These are phyloP conservation scores for Ophioderma brevispina DNA, from an alignment of 35 echinoderm and acorn worm genomes.

Conservation along the genomic window DNA sequence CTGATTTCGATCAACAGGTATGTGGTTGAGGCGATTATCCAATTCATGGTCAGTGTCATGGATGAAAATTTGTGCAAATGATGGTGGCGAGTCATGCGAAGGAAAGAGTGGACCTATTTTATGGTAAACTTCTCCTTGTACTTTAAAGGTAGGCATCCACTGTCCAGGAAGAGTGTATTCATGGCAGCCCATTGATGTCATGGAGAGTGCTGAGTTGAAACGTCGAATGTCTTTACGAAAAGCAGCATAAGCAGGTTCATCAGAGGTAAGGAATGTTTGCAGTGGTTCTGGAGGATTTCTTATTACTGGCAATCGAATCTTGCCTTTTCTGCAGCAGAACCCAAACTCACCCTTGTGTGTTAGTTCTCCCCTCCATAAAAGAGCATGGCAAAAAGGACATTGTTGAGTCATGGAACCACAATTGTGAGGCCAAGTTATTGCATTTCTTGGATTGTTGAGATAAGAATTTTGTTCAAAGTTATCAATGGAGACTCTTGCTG, in stretches of 20 bases:
- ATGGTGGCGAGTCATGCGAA: too few species aligned
- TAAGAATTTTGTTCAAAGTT: too few species aligned
- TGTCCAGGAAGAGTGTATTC: slow-evolving; percentile 18
- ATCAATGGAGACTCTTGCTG: too few species aligned
- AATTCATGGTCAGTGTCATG: too few species aligned
- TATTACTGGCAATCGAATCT: not conserved
- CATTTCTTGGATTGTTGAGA: too few species aligned
- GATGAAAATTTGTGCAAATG: too few species aligned
- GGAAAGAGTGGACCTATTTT: too few species aligned
- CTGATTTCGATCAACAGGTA: too few species aligned
- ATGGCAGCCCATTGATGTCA: slow-evolving; percentile 27
- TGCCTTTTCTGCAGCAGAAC: not conserved
- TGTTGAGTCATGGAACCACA: not conserved
- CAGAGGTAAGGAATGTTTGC: not conserved
- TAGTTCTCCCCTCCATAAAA: not conserved
- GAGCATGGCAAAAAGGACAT: not conserved
- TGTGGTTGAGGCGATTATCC: too few species aligned
- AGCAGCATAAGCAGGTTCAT: not conserved
- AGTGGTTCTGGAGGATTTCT: not conserved
- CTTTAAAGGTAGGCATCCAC: slow-evolving; percentile 35
- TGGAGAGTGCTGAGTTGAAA: slow-evolving; percentile 6
- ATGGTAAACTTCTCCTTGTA: too few species aligned
- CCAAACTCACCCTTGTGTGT: not conserved
- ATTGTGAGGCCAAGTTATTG: too few species aligned
- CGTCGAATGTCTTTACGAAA: not conserved